Conservation (phyloP, 2,797 vertebrate species). For the Acanthopagrus latus region DNA sequence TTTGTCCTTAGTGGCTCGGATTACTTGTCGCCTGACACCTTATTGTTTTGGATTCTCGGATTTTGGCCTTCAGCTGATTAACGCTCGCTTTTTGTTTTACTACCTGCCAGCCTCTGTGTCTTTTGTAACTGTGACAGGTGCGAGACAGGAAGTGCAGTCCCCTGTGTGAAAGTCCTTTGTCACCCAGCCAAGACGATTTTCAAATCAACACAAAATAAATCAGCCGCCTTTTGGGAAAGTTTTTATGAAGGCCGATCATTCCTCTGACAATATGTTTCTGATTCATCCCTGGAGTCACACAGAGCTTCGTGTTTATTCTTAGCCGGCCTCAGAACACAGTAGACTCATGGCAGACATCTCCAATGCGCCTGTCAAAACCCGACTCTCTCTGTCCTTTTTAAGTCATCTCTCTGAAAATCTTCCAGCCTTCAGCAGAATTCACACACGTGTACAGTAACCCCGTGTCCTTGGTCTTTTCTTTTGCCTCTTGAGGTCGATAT, state of each 20-base stretch:
- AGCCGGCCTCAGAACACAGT: not conserved
- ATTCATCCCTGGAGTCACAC: not conserved
- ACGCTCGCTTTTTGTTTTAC: too few species aligned
- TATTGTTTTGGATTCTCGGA: too few species aligned
- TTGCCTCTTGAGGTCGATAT: slow-evolving; percentile 23
- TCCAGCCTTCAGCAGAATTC: slow-evolving; percentile 1
- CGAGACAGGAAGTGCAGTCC: too few species aligned
- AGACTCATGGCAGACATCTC: slow-evolving; percentile 1
- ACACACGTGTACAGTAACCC: slow-evolving; percentile 14
- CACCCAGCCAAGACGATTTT: too few species aligned
- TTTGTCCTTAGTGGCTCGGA: too few species aligned
- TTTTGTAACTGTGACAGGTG: too few species aligned
- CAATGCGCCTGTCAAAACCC: not conserved
- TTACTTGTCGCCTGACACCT: too few species aligned
- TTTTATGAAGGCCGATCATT: not conserved
- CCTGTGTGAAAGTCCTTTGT: too few species aligned
- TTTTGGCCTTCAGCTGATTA: too few species aligned
- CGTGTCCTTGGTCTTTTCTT: slow-evolving; percentile 23
- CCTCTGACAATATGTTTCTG: not conserved
- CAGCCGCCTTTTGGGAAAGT: not conserved
- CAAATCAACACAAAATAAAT: too few species aligned
- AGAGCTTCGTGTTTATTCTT: slow-evolving; percentile 15
- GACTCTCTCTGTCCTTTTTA: slow-evolving; percentile 4
- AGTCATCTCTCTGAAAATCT: slow-evolving; percentile 22
- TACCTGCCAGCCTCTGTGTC: too few species aligned